phyloP scores from a whole-genome alignment of 2,113 vertebrate species.

The Antennarius striatus region DNA sequence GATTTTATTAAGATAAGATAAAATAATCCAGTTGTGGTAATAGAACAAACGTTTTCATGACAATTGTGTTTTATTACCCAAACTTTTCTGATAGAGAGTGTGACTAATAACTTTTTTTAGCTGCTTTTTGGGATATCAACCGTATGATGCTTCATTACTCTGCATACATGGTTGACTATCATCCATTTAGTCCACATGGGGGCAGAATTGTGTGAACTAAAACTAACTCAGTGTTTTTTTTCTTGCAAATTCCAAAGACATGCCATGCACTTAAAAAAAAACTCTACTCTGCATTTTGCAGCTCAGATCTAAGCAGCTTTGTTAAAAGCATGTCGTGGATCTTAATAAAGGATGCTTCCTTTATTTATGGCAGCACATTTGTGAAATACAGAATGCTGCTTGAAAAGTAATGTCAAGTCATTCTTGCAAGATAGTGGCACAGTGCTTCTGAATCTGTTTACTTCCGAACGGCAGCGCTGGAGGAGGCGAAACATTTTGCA shows the following conservation, averaged over 20 bases:
- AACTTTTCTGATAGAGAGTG: not conserved
- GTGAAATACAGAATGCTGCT: slow-evolving; percentile 54
- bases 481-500: slow-evolving; percentile 57
- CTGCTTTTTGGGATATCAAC: not conserved
- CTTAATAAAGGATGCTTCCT: slow-evolving; percentile 43
- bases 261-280: slow-evolving; percentile 16
- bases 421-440: slow-evolving; percentile 38
- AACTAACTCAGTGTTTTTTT: slow-evolving; percentile 22
- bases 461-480: slow-evolving; percentile 54
- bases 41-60: not conserved
- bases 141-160: slow-evolving; percentile 1
- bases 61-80: slow-evolving; percentile 5
- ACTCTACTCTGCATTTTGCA: slow-evolving; percentile 12
- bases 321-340: slow-evolving; percentile 34
- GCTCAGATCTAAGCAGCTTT: slow-evolving; percentile 26
- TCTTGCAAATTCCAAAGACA: slow-evolving; percentile 29
- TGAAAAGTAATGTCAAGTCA: slow-evolving; percentile 56
- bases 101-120: not conserved
- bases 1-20: slow-evolving; percentile 14
- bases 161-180: slow-evolving; percentile 14
- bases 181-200: slow-evolving; percentile 58
- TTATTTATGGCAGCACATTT: slow-evolving; percentile 54
- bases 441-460: slow-evolving; percentile 66
- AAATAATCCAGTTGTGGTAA: too few relatives aligned
- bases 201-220: slow-evolving; percentile 64